Base-by-base conservation (phyloP, 2,797 vertebrate genomes). In the Stomatorhinus walkeri region DNA sequence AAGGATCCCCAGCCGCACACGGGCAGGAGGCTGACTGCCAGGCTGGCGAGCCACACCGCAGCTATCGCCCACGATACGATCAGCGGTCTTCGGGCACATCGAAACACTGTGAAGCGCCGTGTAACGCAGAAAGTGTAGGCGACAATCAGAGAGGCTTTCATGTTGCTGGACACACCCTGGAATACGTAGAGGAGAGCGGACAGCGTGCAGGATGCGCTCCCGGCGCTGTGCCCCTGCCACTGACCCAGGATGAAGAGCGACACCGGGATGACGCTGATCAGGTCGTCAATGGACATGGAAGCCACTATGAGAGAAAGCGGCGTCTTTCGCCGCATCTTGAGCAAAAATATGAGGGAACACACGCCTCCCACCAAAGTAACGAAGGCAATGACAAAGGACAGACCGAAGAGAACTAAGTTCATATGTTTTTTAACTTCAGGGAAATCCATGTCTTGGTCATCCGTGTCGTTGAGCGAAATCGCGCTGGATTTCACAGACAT, bases 101-200 rank as follows among this genome's bases (percentile, higher is more conserved):
- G 94, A 36, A 94, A 92, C 92, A 92, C 94, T 89, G 94, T 95
- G 88, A 40, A 93, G 24, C 93, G 92, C 92, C 89, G 96, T 90
- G 96, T 94, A 12, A 95, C 94, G 93, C 96, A 97, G 92, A 98
- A 98, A 94, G 97, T 98, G 91, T 98, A 97, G 4, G 93, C 96
- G 91, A 97, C 96, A 36, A 99, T 95, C 0, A 98, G 94, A 3
- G 96, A 97, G 43, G 97, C 97, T 92, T 99, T 99, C 94, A 99
- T 94, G 91, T 97, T 98, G 95, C 97, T 97, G 0, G 98, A 98
- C 91, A 99, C 94, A 5, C 97, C 98, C 92, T 99, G 98, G 92
- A 98, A 97, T 87, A 98, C 92, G 93, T 99, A 99, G 0, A 98
- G 91, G 81, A 98, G 95, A 0, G 97, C 98, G 0, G 98, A 97